Base-by-base conservation (phyloP, 2,113 vertebrate genomes). In the Redunca redunca region DNA sequence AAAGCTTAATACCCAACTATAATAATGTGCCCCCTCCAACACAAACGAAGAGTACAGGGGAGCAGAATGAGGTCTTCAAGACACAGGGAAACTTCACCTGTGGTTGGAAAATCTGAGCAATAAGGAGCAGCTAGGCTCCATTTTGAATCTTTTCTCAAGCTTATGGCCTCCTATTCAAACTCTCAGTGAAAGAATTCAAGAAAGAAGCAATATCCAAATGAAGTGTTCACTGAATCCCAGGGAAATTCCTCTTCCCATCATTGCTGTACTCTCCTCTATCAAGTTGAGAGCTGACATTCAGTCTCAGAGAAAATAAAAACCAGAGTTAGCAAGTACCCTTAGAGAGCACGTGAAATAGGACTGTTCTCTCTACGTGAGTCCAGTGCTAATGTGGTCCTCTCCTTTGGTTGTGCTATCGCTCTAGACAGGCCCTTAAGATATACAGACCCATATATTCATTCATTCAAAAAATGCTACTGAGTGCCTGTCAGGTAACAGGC, bases 1-100 rank as follows among this genome's bases (percentile, higher is more conserved):
- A 98, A 98, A 97, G 96, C 97, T 96, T 97, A 98, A 98, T 97
- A 97, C 97, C 97, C 96, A 98, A 97, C 97, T 97, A 67, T 98
- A 97, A 98, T 96, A 98, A 97, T 90, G 83, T 87, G 62, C 10
- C 57, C 90, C 95, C 91, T 99, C 98, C 98, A 98, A 98, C 95
- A 97, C 97, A 98, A 98, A 98, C 50, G 97, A 93, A 98, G 98
- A 97, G 88, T 83, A 93, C 96, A 98, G 97, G 93, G 96, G 82
- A 96, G 50, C 87, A 97, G 57, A 97, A 52, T 12, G 88, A 58
- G 40, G 92, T 67, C 90, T 96, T 97, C 92, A 91, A 60, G 77
- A 95, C 52, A 86, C 81, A 93, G 97, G 81, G 93, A 94, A 97
- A 97, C 93, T 96, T 98, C 97, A 98, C 94, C 97, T 98, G 88